Evolutionary conservation across 2,113 vertebrate species (phyloP), one percentile per base, ranked within the genome.

Genomic region (Nestor notabilis): DNA sequence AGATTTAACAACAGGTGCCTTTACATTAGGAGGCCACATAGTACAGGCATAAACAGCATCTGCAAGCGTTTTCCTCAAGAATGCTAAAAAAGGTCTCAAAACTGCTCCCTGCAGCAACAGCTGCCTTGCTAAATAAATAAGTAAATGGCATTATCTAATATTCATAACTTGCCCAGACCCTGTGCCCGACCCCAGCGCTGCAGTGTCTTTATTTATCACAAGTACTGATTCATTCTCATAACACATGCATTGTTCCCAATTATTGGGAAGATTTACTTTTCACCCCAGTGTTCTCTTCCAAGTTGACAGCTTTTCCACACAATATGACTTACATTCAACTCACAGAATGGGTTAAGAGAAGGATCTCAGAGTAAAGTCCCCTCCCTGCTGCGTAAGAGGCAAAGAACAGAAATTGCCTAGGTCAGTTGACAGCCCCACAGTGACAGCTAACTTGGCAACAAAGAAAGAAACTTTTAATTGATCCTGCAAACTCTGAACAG

Each of bases 1-100:
- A 65, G 78, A 81, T 82, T 89, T 49, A 87, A 41, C 74, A 64
- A 84, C 83, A 94, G 88, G 89, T 95, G 86, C 69, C 60, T 93
- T 82, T 84, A 64, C 37, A 61, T 2, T 8, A 79, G 64, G 28
- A 75, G 65, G 33, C 61, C 10, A 20, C 4, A 0, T 1, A 70
- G 46, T 17, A 44, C 20, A 56, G 81, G 60, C 53, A 65, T 47
- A 87, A 60, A 86, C n/a, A 70, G 63, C 86, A 91, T 80, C 88
- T 87, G 72, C 5, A 63, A 74, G 24, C 2, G 2, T 25, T 46
- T 33, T 77, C 63, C 72, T 76, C 55, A 39, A 33, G 50, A 86
- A 50, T 10, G 25, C 33, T 64, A 17, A 75, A 35, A 71, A 27
- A 19, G 7, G 24, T 44, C 47, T 61, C 61, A 28, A 12, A 71